Base-by-base conservation (phyloP, 2,888 invertebrate species). In the Clunio marinus region DNA sequence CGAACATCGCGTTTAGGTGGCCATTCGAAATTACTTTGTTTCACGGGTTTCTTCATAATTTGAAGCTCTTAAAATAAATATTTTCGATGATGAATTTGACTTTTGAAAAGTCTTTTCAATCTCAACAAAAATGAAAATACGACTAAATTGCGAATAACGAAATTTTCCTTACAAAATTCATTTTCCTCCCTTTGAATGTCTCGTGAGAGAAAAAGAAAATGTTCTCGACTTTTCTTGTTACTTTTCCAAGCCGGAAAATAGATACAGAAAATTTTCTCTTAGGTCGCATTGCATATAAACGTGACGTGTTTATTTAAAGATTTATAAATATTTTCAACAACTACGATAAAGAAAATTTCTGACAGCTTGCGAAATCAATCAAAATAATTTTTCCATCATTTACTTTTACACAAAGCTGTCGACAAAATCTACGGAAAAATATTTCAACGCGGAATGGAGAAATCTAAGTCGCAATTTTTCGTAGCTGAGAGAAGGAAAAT, bases 111-210 rank as follows among this genome's bases (percentile, higher is more conserved):
- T 51, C 13, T 51, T 15, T 57, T 57, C 17, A 10, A 17, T 45
- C 57, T 57, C 27, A 25, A 27, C 57, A 57, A 35, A 4, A 32
- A 66, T 66, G n/a, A 55, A 66, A 66, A 32, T 66, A 22, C 51
- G 66, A 66, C 66, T 66, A 66, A 57, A 27, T 20, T 51, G 51
- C 20, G 51, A 51, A 51, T 8, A 57, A 25, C 27, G n/a, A 57
- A 25, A 20, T 57, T 57, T 25, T 2, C 25, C 57, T 27, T 7
- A n/a, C 13, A 24, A 57, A 57, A 27, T 57, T 4, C 2, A 17
- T 17, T 57, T 57, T 57, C 57, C 25, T 3, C 15, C 51, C 7
- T 51, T 51, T 8, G n/a, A n/a, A 20, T 51, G 51, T 2, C 7
- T 22, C 17, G 51, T 3, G 51, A 51, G 51, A 51, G 51, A 20